Conservation (phyloP, 1,140 invertebrate genomes). For the Diorhabda sublineata region DNA sequence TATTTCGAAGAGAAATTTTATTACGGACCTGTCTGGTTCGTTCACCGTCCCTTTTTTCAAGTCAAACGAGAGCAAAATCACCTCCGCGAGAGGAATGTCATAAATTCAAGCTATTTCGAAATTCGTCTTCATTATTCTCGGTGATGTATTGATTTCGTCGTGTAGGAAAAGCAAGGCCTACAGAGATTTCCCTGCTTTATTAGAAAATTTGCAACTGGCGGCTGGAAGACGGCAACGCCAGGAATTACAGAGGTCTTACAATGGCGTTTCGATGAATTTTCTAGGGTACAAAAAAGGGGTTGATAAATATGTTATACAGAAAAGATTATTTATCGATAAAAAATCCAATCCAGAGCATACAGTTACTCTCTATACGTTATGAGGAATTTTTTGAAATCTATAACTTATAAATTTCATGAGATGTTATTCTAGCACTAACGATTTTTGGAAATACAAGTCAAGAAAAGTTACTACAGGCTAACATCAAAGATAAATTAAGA, state of each 20-base stretch:
- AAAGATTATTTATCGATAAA: too few relatives aligned
- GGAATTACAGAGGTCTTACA: neutral
- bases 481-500: too few relatives aligned
- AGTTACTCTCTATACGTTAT: too few relatives aligned
- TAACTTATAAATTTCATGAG: too few relatives aligned
- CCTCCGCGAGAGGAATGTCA: slow-evolving; percentile 26
- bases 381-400: too few relatives aligned
- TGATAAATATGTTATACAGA: too few relatives aligned
- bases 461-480: too few relatives aligned
- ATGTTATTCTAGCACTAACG: too few relatives aligned
- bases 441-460: too few relatives aligned
- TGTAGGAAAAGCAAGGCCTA: slow-evolving; percentile 15
- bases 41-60: neutral
- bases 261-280: neutral
- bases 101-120: slow-evolving; percentile 32
- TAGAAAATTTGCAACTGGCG: slow-evolving; percentile 27
- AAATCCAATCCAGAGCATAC: too few relatives aligned
- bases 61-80: neutral
- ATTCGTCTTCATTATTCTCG: slow-evolving; percentile 32
- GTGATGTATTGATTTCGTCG: slow-evolving; percentile 25
- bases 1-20: neutral
- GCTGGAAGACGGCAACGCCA: neutral
- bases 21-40: neutral
- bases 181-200: slow-evolving; percentile 25
- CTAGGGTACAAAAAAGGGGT: too few relatives aligned